These are phyloP conservation scores for Noctua janthina DNA, from an alignment of 2,888 invertebrate species.

Conservation along the genomic window DNA sequence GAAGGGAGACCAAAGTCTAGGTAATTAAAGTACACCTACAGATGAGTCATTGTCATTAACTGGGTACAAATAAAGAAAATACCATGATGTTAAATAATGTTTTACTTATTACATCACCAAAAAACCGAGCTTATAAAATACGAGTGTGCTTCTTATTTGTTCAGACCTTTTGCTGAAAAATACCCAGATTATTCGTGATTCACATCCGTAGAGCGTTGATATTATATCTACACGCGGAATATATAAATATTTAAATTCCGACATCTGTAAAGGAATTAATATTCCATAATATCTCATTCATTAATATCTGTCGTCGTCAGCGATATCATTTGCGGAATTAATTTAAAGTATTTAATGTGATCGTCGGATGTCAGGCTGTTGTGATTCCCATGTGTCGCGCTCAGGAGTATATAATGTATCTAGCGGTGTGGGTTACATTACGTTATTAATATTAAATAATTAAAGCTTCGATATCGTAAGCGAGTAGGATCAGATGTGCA, in stretches of 20 bases:
- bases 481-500: background rate
- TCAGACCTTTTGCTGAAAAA: background rate
- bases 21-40: background rate
- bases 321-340: constrained; percentile 59
- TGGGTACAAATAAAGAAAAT: background rate
- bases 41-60: background rate
- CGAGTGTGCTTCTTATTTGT: background rate
- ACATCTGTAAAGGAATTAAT: constrained; percentile 41
- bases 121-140: background rate
- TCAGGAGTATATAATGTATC: background rate
- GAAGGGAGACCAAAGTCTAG: background rate
- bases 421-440: constrained; percentile 12
- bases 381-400: constrained; percentile 20
- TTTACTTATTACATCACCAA: background rate
- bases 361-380: constrained; percentile 36
- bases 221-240: background rate
- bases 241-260: constrained; percentile 32
- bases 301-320: constrained; percentile 52
- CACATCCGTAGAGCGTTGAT: background rate
- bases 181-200: background rate
- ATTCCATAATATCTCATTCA: constrained; percentile 46
- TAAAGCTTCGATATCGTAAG: constrained; percentile 20
- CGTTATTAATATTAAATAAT: constrained; percentile 49
- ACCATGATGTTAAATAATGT: background rate
- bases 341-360: constrained; percentile 51